These are phyloP conservation scores for Acrobasis consociella DNA, from an alignment of 2,888 invertebrate species.

Conservation along the genomic window DNA sequence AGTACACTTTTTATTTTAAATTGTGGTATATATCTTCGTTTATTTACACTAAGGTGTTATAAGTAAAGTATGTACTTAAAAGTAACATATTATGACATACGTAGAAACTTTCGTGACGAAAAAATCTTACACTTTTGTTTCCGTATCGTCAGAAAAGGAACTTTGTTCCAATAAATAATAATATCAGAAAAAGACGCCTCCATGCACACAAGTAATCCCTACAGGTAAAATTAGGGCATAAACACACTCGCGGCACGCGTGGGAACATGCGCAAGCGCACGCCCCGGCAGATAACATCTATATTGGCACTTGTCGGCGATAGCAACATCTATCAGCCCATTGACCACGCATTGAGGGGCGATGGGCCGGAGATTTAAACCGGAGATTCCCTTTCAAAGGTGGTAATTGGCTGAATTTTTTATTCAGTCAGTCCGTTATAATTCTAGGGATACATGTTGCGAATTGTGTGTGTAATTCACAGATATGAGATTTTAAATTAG, in stretches of 20 bases:
- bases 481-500: not conserved
- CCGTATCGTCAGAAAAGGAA: too few species aligned
- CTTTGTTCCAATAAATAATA: too few species aligned
- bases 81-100: too few species aligned
- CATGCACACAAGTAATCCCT: slow-evolving; percentile 10
- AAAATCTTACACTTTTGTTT: too few species aligned
- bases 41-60: too few species aligned
- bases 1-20: too few species aligned
- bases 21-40: too few species aligned
- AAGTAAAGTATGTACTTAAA: too few species aligned
- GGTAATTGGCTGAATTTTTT: slow-evolving; percentile 9
- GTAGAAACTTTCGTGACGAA: too few species aligned
- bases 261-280: slow-evolving; percentile 56
- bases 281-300: slow-evolving; percentile 53
- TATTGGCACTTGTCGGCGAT: slow-evolving; percentile 59
- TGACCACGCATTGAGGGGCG: slow-evolving; percentile 26
- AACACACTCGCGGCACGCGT: slow-evolving; percentile 50
- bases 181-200: too few species aligned
- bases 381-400: slow-evolving; percentile 10
- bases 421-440: slow-evolving; percentile 7
- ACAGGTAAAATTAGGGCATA: slow-evolving; percentile 35
- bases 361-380: slow-evolving; percentile 32
- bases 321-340: slow-evolving; percentile 11
- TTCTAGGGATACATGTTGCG: slow-evolving; percentile 5
- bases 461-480: not conserved